phyloP scores from a whole-genome alignment of 2,797 vertebrate species.

The Tadarida brasiliensis region DNA sequence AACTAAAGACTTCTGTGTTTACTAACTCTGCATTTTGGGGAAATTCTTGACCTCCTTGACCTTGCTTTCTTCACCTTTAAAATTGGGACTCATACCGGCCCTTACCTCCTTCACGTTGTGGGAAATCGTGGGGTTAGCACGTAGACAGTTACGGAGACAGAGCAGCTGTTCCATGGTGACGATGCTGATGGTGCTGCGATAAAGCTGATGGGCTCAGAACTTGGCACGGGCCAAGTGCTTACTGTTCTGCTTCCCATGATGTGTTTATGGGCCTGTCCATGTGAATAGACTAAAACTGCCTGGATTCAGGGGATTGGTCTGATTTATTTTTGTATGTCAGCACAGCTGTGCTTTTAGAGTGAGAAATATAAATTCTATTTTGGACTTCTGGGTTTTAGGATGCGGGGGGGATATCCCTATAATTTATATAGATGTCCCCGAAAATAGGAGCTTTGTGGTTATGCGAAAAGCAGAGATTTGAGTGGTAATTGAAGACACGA shows the following conservation, averaged over 20 bases:
- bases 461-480: background rate
- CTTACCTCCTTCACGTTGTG: background rate
- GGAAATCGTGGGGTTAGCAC: background rate
- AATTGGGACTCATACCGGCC: background rate
- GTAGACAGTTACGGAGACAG: background rate
- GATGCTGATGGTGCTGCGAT: too few relatives aligned
- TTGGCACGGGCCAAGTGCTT: background rate
- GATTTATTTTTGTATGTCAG: background rate
- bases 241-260: background rate
- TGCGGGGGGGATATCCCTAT: background rate
- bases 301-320: background rate
- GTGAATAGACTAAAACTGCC: background rate
- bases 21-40: background rate
- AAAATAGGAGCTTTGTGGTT: background rate
- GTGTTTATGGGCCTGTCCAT: background rate
- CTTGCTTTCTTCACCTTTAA: background rate
- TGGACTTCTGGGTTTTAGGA: background rate
- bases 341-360: background rate
- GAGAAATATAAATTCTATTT: conserved; percentile 26
- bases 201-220: background rate
- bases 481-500: background rate
- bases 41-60: background rate
- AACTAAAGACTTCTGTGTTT: background rate
- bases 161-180: background rate
- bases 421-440: background rate